These are phyloP conservation scores for Mesopsocus fuscifrons DNA, from an alignment of 2,888 invertebrate species.

Conservation along the genomic window DNA sequence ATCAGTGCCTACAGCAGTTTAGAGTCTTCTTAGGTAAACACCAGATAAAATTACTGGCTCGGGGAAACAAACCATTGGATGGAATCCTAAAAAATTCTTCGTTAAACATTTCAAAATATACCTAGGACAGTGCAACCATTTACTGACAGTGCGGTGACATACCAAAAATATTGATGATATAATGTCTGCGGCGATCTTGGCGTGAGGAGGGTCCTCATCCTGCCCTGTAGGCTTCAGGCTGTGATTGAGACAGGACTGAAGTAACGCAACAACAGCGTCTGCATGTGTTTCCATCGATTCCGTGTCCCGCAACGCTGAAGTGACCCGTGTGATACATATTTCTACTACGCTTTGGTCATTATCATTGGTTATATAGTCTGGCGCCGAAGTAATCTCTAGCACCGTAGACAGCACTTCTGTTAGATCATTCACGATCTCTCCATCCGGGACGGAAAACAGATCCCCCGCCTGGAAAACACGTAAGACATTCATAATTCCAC, in stretches of 20 bases:
- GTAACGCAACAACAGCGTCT: slow-evolving; percentile 57
- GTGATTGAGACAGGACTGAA: slow-evolving; percentile 77
- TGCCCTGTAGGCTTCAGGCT: slow-evolving; percentile 58
- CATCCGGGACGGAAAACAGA: slow-evolving; percentile 72
- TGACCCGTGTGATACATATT: slow-evolving; percentile 80
- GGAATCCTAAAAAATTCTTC: too few relatives aligned
- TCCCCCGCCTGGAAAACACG: slow-evolving; percentile 50
- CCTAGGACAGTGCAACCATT: too few relatives aligned
- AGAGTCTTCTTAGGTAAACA: background rate
- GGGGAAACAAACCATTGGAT: too few relatives aligned
- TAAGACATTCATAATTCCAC: slow-evolving; percentile 16
- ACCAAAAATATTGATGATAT: slow-evolving; percentile 89
- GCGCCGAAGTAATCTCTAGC: slow-evolving; percentile 60
- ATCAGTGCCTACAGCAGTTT: background rate
- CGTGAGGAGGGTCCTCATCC: slow-evolving; percentile 86
- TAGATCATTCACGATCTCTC: slow-evolving; percentile 66
- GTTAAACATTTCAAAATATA: too few relatives aligned
- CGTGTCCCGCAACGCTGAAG: slow-evolving; percentile 77
- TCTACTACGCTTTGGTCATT: slow-evolving; percentile 91
- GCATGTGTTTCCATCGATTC: slow-evolving; percentile 73
- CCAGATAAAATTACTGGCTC: too few relatives aligned
- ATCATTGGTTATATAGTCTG: slow-evolving; percentile 67
- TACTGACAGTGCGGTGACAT: slow-evolving; percentile 25
- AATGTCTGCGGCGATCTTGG: slow-evolving; percentile 88
- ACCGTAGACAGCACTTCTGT: slow-evolving; percentile 62